phyloP scores from a whole-genome alignment of 1,140 invertebrate species.

The Anagrus nilaparvatae region DNA sequence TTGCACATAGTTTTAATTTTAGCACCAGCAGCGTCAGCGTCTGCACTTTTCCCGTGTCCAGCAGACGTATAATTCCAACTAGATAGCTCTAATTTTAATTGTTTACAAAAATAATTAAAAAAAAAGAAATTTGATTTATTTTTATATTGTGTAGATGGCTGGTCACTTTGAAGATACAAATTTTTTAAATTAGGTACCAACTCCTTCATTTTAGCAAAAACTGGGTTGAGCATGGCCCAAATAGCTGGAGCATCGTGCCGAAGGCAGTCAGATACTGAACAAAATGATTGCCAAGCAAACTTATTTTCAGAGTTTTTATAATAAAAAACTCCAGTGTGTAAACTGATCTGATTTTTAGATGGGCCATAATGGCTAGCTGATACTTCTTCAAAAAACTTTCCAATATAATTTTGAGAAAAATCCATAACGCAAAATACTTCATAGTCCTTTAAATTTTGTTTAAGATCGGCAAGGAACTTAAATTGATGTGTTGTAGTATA shows the following conservation, averaged over 20 bases:
- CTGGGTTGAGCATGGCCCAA: conserved; percentile 21
- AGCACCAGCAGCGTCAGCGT: conserved; percentile 13
- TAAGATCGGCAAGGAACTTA: conserved; percentile 19
- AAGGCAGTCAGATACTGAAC: conserved; percentile 16
- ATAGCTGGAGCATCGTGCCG: conserved; percentile 17
- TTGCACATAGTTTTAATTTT: conserved; percentile 10
- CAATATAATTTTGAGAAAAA: conserved; percentile 30
- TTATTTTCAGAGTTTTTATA: not conserved
- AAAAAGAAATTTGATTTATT: conserved; percentile 12
- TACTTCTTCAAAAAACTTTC: conserved; percentile 28
- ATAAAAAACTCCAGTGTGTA: conserved; percentile 22
- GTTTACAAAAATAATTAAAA: conserved; percentile 8
- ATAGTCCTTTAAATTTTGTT: conserved; percentile 22
- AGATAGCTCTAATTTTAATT: conserved; percentile 6
- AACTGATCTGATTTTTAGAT: conserved; percentile 22
- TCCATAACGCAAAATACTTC: conserved; percentile 26
- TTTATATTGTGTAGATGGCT: conserved; percentile 21
- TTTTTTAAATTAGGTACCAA: conserved; percentile 10
- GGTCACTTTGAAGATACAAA: conserved; percentile 22
- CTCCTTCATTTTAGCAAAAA: conserved; percentile 12
- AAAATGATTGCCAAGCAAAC: too few relatives aligned
- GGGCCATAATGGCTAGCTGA: conserved; percentile 26
- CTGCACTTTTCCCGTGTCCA: conserved; percentile 13
- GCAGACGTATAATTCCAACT: conserved; percentile 12
- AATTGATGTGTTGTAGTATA: conserved; percentile 24